Percentiles rank a stretch among this genome's conserved stretches.
Conservation (phyloP, 2,888 invertebrate species). For the Nasonovia ribisnigri region DNA sequence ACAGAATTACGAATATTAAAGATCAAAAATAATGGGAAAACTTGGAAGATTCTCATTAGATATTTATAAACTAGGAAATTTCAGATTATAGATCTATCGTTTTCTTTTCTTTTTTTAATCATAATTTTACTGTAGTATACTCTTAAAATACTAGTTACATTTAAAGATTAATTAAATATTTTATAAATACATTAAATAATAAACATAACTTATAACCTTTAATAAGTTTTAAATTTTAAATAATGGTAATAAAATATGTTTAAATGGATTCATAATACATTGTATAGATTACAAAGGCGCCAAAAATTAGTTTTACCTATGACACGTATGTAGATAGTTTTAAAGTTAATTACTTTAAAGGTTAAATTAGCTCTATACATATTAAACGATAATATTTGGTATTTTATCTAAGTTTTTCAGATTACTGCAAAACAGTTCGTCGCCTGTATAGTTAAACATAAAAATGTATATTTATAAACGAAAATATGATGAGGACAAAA, state of each 20-base stretch:
- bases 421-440: no score
- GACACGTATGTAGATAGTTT: neutral
- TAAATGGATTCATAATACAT: constrained; percentile 4
- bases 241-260: neutral
- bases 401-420: neutral
- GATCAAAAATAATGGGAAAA: neutral
- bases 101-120: neutral
- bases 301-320: neutral
- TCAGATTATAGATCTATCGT: neutral
- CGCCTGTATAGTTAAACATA: neutral
- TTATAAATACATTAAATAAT: neutral
- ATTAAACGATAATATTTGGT: neutral
- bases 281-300: neutral
- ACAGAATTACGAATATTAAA: neutral
- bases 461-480: neutral
- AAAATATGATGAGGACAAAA: neutral
- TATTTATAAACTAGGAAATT: neutral
- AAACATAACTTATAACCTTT: neutral
- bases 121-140: neutral
- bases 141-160: neutral
- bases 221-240: neutral
- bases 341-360: neutral
- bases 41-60: no score
- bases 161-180: neutral
- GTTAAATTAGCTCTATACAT: neutral